Base-by-base conservation (phyloP, 92 coral and sea anemone species). In the Isaurus tuberculatus region DNA sequence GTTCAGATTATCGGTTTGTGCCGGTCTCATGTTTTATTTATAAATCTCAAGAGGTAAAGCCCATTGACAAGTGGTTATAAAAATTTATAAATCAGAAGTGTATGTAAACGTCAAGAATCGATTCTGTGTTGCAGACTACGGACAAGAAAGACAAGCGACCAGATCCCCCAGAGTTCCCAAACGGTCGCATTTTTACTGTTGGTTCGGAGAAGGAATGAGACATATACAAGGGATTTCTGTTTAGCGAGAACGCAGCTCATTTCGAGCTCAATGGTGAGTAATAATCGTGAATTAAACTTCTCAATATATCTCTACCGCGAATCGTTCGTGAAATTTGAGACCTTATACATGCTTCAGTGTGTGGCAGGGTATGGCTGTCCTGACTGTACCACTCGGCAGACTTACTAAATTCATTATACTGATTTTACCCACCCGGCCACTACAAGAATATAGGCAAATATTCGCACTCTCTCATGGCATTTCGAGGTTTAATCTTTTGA, bases 171-270 rank as follows among this genome's bases (percentile, higher is more conserved):
- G 85, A 66, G 42, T 80, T 80, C 63, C 65, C 75, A 30, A 30
- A 34, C 61, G 83, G 83, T 30, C 69, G 88, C 28, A 79, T 84
- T 48, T 84, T 73, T 31, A 73, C 64, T 33, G 68, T 84, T 51
- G 71, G 67, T 79, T 71, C 81, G 58, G 81, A 71, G 71, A 72
- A 83, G 29, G 87, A 83, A 79, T 72, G 87, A 81, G 70, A 71
- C 31, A 83, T 83, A 34, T 72, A 49, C 70, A 67, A 64, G 49
- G 81, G 79, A 27, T 83, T 83, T 36, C 44, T 72, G 65, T 83
- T 83, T 77, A 79, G 60, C 48, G 27, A 43, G 43, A 64, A 80
- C 58, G 70, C 80, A 44, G 71, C 72, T 42, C 80, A 60, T 46
- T 72, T 71, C 65, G 86, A 83, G 80, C 79, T 83, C 51, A 70